Percentiles rank a stretch among this genome's conserved stretches.
Evolutionary conservation across 2,113 vertebrate species (phyloP).

Genomic region (Ophthalmolycus amberensis): DNA sequence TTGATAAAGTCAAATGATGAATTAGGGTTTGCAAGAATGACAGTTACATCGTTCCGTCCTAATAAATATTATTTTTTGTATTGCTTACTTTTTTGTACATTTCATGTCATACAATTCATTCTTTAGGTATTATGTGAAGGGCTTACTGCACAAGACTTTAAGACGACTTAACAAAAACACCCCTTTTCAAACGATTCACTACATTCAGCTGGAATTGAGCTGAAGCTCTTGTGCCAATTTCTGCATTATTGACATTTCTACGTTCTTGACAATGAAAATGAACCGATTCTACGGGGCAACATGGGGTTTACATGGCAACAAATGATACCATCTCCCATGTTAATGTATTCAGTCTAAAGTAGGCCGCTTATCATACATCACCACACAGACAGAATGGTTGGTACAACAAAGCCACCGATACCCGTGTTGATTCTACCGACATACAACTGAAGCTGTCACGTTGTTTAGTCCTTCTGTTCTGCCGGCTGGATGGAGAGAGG

Average conservation of each 20-base stretch:
- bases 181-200: background rate
- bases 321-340: conserved; percentile 9
- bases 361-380: conserved; percentile 50
- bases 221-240: background rate
- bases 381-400: conserved; percentile 17
- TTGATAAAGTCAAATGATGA: background rate
- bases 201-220: background rate
- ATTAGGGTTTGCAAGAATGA: background rate
- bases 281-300: background rate
- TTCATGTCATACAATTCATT: background rate
- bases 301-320: background rate
- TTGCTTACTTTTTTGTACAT: background rate
- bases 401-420: conserved; percentile 64
- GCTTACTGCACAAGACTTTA: background rate
- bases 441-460: conserved; percentile 50
- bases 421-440: conserved; percentile 26
- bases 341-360: conserved; percentile 62
- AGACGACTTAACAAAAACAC: background rate
- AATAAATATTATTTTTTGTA: background rate
- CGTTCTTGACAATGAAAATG: background rate
- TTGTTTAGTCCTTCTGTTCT: conserved; percentile 42
- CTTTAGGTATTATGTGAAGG: background rate
- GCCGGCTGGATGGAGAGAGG: conserved; percentile 18
- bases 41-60: background rate
- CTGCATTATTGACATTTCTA: background rate